Base-by-base conservation (phyloP, 1,140 invertebrate species). In the Tribolium castaneum region DNA sequence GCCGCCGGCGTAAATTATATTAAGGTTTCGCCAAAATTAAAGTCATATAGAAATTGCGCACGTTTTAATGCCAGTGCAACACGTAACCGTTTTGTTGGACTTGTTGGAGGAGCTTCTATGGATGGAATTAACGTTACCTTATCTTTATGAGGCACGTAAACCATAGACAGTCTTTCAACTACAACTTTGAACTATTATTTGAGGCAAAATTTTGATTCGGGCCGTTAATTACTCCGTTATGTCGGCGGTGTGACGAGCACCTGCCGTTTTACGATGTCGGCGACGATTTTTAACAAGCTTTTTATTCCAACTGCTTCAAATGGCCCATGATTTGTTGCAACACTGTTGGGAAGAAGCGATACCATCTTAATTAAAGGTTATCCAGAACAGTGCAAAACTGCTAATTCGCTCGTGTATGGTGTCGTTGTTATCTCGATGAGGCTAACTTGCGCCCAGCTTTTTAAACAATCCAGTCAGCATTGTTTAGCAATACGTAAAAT, bases 151-250 rank as follows among this genome's bases (percentile, higher is more conserved):
- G 2, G 3, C 13, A 50, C 49, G 13, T 14, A 50, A 14, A 6
- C 49, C 10, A 14, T 14, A 50, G 10, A 12, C 49, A 3, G 14
- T 54, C 52, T 54, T 62, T 30, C 3, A 30, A 25, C 16, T 13
- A 25, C 4, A 30, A 62, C 52, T 56, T 16, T 4, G 14, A 56
- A 62, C 56, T 62, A 62, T n/a, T 62, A 30, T 62, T 62, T n/a
- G 2, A 34, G 52, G 19, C 49, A 10, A 73, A 73, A 49, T 54
- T 73, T 73, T 22, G 50, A 73, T 73, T 73, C 19, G 6, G 19
- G n/a, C 39, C 34, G 51, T 73, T 73, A 73, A 73, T 73, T 73
- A 73, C 35, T 19, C 12, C 3, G 70, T 71, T 25, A 22, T 66
- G 59, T 66, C 3, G 62, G 62, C 2, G 16, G 16, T 19, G 16